Evolutionary conservation across 2,888 invertebrate species (phyloP).

Genomic region (Hoplodrina blanda): DNA sequence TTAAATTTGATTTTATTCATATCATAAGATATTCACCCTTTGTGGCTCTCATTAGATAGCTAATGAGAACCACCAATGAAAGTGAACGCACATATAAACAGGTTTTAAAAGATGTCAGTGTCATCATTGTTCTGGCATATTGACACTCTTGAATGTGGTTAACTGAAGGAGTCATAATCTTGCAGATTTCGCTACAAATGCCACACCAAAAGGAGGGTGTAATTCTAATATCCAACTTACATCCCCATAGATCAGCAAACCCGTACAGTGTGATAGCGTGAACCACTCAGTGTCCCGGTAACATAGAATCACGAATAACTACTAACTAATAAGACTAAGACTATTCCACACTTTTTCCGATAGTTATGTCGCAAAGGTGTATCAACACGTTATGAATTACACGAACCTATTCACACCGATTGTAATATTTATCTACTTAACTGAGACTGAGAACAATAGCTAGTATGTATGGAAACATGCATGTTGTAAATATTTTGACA

Average conservation of each 20-base stretch:
- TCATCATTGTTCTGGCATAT: no score
- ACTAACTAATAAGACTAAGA: neutral
- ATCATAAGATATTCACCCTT: no score
- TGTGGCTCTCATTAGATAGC: no score
- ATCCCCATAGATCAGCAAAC: neutral
- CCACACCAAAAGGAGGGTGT: neutral
- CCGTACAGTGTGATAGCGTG: neutral
- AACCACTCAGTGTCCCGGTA: slow-evolving; percentile 17
- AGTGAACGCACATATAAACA: no score
- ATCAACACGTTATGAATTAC: slow-evolving; percentile 23
- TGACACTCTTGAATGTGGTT: no score
- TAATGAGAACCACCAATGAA: no score
- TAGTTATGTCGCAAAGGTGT: slow-evolving; percentile 30
- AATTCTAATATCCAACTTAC: neutral
- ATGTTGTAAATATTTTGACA: slow-evolving; percentile 63
- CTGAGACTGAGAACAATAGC: slow-evolving; percentile 58
- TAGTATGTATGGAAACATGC: slow-evolving; percentile 37
- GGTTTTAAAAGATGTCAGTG: no score
- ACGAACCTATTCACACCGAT: slow-evolving; percentile 51
- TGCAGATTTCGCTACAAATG: slow-evolving; percentile 8
- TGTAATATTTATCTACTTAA: slow-evolving; percentile 51
- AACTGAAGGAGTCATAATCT: slow-evolving; percentile 3
- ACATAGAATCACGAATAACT: no score
- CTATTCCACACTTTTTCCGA: slow-evolving; percentile 38
- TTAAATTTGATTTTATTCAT: no score